Evolutionary conservation across 2,113 vertebrate genomes (phyloP), one percentile per base, ranked within the genome.

Genomic region (Phyllostomus hastatus): DNA sequence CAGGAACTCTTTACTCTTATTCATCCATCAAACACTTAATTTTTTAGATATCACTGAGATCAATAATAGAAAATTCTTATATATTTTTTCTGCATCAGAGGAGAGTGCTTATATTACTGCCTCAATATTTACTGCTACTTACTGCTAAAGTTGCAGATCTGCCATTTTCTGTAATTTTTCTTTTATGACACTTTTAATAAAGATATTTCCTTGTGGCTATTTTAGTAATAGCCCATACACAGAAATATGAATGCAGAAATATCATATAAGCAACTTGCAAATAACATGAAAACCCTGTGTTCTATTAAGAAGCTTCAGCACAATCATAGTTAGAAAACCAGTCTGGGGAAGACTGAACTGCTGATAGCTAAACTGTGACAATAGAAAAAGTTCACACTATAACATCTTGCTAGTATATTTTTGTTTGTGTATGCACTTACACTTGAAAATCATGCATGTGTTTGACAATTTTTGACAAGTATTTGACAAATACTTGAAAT

Each of bases 241-340:
- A 93, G 38, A 91, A 28, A 87, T 17, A 69, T 41, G 64, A 50
- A 73, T 90, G 35, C 15, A 90, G 64, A 95, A 87, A 90, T 88
- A 69, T 89, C 61, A 91, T 54, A 83, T 78, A 82, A 90, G 38
- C 31, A 95, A 84, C 24, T 87, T 96, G 73, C 3, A 93, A 83
- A 59, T 92, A 88, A 91, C 33, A 50, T 70, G 59, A 73, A 92
- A 64, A 50, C 10, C 9, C 52, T 75, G 16, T 86, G 59, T 75
- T 84, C 54, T 15, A 83, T 61, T 88, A 79, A 66, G n/a, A 57
- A n/a, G 22, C 87, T 88, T 95, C 35, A 66, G 48, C 75, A 89
- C 59, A 92, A 86, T 61, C 5, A 50, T 35, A 91, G 52, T 70
- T 57, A 67, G 59, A 78, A 66, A 91, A 70, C 41, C 10, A 88